These are phyloP conservation scores for Pandemis heparana DNA, from an alignment of 2,888 invertebrate genomes.

Conservation along the genomic window DNA sequence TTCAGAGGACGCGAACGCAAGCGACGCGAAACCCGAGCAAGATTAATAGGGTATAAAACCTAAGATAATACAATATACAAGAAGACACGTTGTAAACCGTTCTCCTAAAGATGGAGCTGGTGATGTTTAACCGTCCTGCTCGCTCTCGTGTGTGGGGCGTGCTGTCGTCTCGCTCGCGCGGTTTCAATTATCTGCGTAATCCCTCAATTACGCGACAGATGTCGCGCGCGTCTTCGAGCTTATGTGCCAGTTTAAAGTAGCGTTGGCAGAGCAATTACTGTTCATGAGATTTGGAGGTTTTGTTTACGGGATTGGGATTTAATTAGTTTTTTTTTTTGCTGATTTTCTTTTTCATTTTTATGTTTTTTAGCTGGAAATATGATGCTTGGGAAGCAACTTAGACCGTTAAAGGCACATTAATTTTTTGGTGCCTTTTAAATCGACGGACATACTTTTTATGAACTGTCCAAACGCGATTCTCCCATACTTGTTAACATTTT, in stretches of 20 bases:
- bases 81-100: slow-evolving; percentile 89
- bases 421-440: no score
- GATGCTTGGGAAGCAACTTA: not conserved
- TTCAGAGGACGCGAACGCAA: slow-evolving; percentile 54
- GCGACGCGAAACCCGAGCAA: slow-evolving; percentile 71
- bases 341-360: not conserved
- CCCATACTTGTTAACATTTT: no score
- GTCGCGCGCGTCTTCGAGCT: slow-evolving; percentile 84
- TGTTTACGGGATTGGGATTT: not conserved
- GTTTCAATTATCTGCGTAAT: slow-evolving; percentile 90
- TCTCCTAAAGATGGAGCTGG: slow-evolving; percentile 72
- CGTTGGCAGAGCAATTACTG: slow-evolving; percentile 79
- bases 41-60: slow-evolving; percentile 86
- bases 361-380: not conserved
- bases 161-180: slow-evolving; percentile 68
- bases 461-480: no score
- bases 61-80: slow-evolving; percentile 87
- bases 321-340: not conserved
- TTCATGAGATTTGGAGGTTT: slow-evolving; percentile 65
- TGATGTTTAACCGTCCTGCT: slow-evolving; percentile 65
- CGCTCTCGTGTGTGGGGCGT: slow-evolving; percentile 54
- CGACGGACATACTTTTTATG: no score
- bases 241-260: slow-evolving; percentile 84
- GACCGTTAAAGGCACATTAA: no score
- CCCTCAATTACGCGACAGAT: slow-evolving; percentile 88